Evolutionary conservation across 2,797 vertebrate genomes (phyloP).

Genomic region (Schizopygopsis pylzovi): DNA sequence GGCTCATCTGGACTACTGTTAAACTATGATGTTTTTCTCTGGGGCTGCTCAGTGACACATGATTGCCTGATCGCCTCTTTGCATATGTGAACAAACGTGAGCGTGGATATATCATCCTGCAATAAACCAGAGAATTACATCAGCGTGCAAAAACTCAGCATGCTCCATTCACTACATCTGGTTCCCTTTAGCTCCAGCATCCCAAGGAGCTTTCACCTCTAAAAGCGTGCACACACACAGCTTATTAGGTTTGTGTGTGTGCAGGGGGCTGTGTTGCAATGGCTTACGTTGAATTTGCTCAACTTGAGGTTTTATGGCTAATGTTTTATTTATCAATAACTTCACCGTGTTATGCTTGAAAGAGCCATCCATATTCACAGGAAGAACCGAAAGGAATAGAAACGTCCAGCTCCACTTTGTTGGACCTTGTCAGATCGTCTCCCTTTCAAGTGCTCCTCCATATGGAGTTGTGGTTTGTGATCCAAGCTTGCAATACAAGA

Average conservation of each 20-base stretch:
- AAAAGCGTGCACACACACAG: slow-evolving; percentile 54
- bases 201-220: slow-evolving; percentile 74
- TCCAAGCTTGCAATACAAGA: slow-evolving; percentile 64
- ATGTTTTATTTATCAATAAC: slow-evolving; percentile 68
- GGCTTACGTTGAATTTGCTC: slow-evolving; percentile 56
- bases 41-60: slow-evolving; percentile 39
- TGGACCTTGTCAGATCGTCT: slow-evolving; percentile 27
- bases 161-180: slow-evolving; percentile 79
- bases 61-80: slow-evolving; percentile 55
- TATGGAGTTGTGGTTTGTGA: slow-evolving; percentile 67
- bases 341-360: slow-evolving; percentile 60
- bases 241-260: slow-evolving; percentile 59
- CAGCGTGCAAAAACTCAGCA: slow-evolving; percentile 71
- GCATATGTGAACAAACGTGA: slow-evolving; percentile 55
- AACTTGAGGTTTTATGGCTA: slow-evolving; percentile 67
- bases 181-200: slow-evolving; percentile 78
- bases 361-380: slow-evolving; percentile 64
- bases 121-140: slow-evolving; percentile 72
- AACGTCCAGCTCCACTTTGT: slow-evolving; percentile 44
- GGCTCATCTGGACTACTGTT: slow-evolving; percentile 51
- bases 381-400: slow-evolving; percentile 57
- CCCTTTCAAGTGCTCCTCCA: slow-evolving; percentile 47
- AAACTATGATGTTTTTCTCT: slow-evolving; percentile 34
- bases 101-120: slow-evolving; percentile 53
- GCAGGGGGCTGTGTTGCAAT: slow-evolving; percentile 57